These are phyloP conservation scores for Oreochromis aureus DNA, from an alignment of 2,113 vertebrate species.

Conservation along the genomic window DNA sequence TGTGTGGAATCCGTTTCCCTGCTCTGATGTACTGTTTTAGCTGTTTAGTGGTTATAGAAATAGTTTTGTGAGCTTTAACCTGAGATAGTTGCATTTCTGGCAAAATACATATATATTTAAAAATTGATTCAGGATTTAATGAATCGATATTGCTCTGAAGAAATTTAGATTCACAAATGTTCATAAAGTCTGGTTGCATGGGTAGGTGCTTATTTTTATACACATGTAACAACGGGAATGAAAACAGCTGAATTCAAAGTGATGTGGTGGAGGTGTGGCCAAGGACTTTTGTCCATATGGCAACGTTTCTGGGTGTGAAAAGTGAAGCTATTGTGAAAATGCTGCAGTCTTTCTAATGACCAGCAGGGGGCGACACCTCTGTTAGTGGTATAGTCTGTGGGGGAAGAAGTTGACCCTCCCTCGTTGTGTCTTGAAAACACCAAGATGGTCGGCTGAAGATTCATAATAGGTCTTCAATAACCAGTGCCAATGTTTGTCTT, in stretches of 20 bases:
- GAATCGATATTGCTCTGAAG: background rate
- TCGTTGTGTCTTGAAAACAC: accelerated
- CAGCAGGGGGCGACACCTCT: background rate
- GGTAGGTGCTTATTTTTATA: background rate
- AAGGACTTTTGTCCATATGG: background rate
- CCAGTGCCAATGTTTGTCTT: background rate
- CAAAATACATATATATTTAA: background rate
- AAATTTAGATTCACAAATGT: background rate
- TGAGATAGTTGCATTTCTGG: accelerated
- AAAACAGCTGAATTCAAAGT: accelerated
- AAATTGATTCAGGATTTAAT: background rate
- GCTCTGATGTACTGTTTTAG: background rate
- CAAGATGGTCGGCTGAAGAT: background rate
- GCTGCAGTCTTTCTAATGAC: background rate
- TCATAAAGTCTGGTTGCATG: accelerated
- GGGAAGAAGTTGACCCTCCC: background rate
- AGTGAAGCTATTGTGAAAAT: accelerated
- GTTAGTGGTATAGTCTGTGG: background rate
- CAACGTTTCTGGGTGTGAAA: accelerated
- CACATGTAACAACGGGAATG: background rate
- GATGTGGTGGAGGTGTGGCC: accelerated
- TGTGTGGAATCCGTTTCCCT: background rate
- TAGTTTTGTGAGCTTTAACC: background rate
- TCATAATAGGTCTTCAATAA: background rate
- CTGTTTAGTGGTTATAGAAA: background rate